Base-by-base conservation (phyloP, 2,113 vertebrate species). In the Thunnus maccoyii region DNA sequence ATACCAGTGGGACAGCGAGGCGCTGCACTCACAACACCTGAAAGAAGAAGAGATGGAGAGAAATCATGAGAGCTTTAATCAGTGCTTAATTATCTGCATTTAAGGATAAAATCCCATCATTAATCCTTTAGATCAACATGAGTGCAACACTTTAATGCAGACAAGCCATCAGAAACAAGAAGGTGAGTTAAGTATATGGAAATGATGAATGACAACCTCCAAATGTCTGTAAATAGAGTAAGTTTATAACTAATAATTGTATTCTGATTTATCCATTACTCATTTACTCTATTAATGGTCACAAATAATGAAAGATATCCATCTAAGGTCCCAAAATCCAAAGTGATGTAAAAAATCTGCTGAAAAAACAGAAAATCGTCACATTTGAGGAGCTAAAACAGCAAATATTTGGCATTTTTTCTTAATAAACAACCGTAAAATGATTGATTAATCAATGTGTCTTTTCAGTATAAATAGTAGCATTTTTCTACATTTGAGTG, bases 1-100 rank as follows among this genome's bases (percentile, higher is more conserved):
- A 94, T 99, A 99, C 95, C 98, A 99, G 94, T 98, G 97, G 4
- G 98, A 99, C 58, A 99, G 95, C 3, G 96, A 96, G 13, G 92
- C 88, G 12, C 97, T 95, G 6, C 98, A 99, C 56, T 99, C 97
- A 11, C 98, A 97, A 88, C 98, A 99, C 92, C 98, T 99, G 90
- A 7, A 3, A 36, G 15, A 61, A n/a, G 56, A 55, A 18, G 22
- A 63, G 47, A 80, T 1, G 1, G 5, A 81, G 0, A 15, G 9
- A 41, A 41, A 41, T 2, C 10, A 13, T 51, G 22, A 7, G 36
- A 54, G 50, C 41, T 64, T 68, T 48, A 50, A 48, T 67, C 47
- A n/a, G 22, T 51, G 22, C 8, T 41, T 41, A 41, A 41, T 41
- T 41, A 41, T 41, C 0, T 8, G 36, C 36, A n/a, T 16, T 52